phyloP scores from a whole-genome alignment of 1,140 invertebrate species.

The Mya arenaria region DNA sequence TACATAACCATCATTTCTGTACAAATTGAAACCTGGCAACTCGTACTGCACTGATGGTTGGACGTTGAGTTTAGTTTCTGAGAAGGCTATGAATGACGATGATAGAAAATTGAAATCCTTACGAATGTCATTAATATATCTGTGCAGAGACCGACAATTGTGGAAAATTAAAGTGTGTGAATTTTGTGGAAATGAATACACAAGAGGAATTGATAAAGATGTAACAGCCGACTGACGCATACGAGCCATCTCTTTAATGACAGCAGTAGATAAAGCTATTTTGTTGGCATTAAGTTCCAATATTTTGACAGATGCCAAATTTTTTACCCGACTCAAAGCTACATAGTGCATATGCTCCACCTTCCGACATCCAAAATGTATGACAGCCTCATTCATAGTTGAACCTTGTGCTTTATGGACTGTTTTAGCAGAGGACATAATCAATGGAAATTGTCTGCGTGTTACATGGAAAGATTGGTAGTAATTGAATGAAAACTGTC shows the following conservation, averaged over 20 bases:
- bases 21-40: no score
- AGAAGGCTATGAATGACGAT: neutral
- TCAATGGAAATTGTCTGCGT: neutral
- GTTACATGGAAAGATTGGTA: neutral
- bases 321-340: constrained; percentile 10
- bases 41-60: no score
- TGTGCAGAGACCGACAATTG: constrained; percentile 8
- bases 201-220: neutral
- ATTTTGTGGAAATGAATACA: neutral
- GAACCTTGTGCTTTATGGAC: constrained; percentile 8
- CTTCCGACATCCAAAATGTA: constrained; percentile 10
- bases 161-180: neutral
- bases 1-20: no score
- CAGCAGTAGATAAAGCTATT: constrained; percentile 2
- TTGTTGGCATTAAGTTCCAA: neutral
- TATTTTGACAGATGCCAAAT: neutral
- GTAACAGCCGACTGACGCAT: neutral
- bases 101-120: neutral
- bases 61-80: constrained; percentile 11
- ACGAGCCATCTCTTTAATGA: neutral
- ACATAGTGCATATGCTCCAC: constrained; percentile 27
- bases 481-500: neutral
- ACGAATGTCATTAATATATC: neutral
- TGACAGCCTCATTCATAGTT: neutral
- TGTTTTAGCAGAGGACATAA: neutral